Conservation (phyloP, 1,140 invertebrate species). For the Bombus difficillimus region DNA sequence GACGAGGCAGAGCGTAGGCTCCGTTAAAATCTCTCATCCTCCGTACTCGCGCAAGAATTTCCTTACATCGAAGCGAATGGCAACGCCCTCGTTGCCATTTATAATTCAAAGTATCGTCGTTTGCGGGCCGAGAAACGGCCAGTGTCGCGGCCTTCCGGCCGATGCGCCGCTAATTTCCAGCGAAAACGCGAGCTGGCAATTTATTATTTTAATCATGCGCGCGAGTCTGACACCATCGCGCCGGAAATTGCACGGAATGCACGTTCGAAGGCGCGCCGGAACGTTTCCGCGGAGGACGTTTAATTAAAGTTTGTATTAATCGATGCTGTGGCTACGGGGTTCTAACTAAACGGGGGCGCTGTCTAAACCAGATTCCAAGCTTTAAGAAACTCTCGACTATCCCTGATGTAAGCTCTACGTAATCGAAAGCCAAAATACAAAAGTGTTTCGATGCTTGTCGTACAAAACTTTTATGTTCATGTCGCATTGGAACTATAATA, state of each 20-base stretch:
- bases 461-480: too few species aligned
- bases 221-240: background rate
- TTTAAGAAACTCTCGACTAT: background rate
- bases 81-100: slow-evolving; percentile 39
- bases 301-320: slow-evolving; percentile 7
- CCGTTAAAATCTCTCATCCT: slow-evolving; percentile 42
- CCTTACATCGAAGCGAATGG: slow-evolving; percentile 31
- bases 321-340: background rate
- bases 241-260: background rate
- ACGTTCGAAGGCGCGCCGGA: background rate
- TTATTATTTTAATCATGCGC: slow-evolving; percentile 75
- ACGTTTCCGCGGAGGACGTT: background rate
- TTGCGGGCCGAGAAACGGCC: slow-evolving; percentile 29
- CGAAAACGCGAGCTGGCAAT: slow-evolving; percentile 62
- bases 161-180: slow-evolving; percentile 61
- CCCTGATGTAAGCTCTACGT: background rate
- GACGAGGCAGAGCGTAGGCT: slow-evolving; percentile 11
- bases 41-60: background rate
- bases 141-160: background rate
- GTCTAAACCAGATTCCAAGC: background rate
- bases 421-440: background rate
- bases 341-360: background rate
- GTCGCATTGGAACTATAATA: too few species aligned
- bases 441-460: too few species aligned
- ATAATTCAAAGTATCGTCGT: slow-evolving; percentile 58